Conservation (phyloP, 2,113 vertebrate genomes). For the Tauraco erythrolophus region DNA sequence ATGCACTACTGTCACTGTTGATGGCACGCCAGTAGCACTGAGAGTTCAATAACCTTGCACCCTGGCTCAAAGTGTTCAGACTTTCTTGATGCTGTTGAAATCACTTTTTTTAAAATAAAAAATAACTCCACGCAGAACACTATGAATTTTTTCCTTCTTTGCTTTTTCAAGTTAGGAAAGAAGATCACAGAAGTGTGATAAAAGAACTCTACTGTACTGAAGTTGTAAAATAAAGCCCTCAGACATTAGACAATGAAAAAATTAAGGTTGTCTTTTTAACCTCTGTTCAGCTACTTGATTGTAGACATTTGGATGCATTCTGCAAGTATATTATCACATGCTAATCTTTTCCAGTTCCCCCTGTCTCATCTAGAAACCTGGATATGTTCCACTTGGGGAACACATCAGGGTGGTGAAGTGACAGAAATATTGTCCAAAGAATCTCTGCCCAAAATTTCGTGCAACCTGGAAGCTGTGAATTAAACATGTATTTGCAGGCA, state of each 20-base stretch:
- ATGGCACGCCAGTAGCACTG: neutral
- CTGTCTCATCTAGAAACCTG: neutral
- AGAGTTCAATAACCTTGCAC: neutral
- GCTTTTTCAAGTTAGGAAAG: neutral
- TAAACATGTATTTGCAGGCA: neutral
- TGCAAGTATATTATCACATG: neutral
- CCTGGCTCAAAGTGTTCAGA: neutral
- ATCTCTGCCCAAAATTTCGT: neutral
- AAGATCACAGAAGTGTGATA: neutral
- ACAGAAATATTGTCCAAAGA: neutral
- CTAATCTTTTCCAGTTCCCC: neutral
- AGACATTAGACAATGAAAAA: neutral
- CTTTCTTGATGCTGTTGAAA: neutral
- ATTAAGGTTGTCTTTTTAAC: neutral
- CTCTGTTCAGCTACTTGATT: neutral
- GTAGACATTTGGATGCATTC: neutral
- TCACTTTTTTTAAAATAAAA: neutral
- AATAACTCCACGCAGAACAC: neutral
- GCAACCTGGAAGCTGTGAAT: neutral
- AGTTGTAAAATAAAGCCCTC: neutral
- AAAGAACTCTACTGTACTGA: neutral
- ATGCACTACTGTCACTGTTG: neutral
- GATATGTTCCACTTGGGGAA: neutral
- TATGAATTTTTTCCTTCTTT: neutral
- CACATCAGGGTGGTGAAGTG: neutral